Base-by-base conservation (phyloP, 1,140 invertebrate species). In the Orchestia grillus region DNA sequence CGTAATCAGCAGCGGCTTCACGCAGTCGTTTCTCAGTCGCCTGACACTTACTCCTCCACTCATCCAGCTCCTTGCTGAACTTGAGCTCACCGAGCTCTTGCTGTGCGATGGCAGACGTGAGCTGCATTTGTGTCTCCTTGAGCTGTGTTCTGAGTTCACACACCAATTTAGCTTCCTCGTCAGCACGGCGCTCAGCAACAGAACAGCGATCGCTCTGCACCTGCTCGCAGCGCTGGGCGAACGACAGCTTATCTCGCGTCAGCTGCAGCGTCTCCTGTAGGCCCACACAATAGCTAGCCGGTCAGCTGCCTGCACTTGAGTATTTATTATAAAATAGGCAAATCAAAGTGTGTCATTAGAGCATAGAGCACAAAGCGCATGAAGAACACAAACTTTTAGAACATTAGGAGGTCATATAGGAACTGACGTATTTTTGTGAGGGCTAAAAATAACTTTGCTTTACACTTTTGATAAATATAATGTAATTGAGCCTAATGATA, bases 191-290 rank as follows among this genome's bases (percentile, higher is more conserved):
- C 92, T 94, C 92, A 94, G 92, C 92, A 44, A 94, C 92, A n/a
- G 92, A 44, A 40, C 92, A 94, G 92, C 92, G 92, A 40, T 94
- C 92, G 92, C 92, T 94, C 92, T 94, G 92, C 92, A 94, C 92
- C 92, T 94, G 92, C 44, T 94, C 92, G 92, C 92, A 94, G 43
- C 92, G 92, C 92, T 94, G 92, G 11, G 92, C 92, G 44, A 94
- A 94, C 8, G 92, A 94, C 92, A 94, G 44, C 92, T 94, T 94
- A 44, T 94, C 92, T 47, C 92, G 92, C 8, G 92, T 94, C 92
- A 94, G 92, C 44, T 94, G 92, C 92, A 94, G 44, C 44, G 92
- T 94, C 92, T 94, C 92, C 92, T 94, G 92, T 40, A 94, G 11
- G 28, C 62, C 11, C 62, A 36, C 62, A 28, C 47, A 53, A 53